Evolutionary conservation across 2,113 vertebrate genomes (phyloP).

Genomic region (Lichenostomus cassidix): DNA sequence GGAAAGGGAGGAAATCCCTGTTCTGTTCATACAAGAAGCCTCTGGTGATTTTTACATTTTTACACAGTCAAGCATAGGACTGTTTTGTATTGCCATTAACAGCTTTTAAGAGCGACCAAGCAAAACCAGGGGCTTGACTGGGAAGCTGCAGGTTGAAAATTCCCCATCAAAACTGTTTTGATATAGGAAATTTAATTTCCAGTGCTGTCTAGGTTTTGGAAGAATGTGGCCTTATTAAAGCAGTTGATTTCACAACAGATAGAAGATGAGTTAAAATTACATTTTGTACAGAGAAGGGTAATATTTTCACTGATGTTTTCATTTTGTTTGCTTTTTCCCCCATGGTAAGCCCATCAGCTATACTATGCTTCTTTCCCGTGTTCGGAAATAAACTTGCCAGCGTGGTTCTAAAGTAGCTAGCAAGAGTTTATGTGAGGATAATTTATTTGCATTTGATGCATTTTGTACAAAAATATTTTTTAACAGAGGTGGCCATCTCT

Average conservation of each 20-base stretch:
- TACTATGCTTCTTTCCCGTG: background rate
- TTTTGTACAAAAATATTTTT: background rate
- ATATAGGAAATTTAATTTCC: background rate
- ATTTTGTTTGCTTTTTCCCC: background rate
- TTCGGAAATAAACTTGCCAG: background rate
- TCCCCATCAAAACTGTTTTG: background rate
- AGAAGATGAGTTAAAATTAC: background rate
- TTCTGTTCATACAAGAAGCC: background rate
- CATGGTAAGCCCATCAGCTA: background rate
- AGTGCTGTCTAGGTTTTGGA: background rate
- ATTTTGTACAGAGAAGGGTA: background rate
- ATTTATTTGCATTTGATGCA: background rate
- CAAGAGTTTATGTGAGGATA: background rate
- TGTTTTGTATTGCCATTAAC: background rate
- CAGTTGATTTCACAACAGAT: background rate
- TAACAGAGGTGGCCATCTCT: background rate
- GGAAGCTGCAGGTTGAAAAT: background rate
- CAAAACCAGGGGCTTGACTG: background rate
- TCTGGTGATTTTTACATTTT: constrained; percentile 14
- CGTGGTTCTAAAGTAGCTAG: background rate
- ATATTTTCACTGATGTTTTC: background rate
- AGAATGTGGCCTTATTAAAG: background rate
- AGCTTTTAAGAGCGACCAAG: background rate
- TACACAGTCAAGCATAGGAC: background rate
- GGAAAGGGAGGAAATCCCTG: background rate